Percentiles rank a stretch among this genome's conserved stretches.
Conservation (phyloP, 2,888 invertebrate genomes). For the Anaspis maculata region DNA sequence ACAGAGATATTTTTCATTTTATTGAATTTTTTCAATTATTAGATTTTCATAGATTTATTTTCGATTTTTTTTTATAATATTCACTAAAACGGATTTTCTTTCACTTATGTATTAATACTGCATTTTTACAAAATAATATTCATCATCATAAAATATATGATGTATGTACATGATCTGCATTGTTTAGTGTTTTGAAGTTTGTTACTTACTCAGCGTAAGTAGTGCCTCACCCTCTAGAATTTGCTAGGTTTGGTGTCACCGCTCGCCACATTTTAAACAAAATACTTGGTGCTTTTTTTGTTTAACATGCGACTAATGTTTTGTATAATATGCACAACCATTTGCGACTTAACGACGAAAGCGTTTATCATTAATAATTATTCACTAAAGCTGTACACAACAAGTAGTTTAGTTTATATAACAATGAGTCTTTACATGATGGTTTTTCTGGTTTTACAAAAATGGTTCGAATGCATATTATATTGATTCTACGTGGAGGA, state of each 20-base stretch:
- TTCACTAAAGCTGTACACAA: slow-evolving; percentile 40
- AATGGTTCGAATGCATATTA: slow-evolving; percentile 40
- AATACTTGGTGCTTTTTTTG: too few species aligned
- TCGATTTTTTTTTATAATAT: too few species aligned
- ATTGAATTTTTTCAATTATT: too few species aligned
- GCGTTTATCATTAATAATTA: too few species aligned
- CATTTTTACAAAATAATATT: slow-evolving; percentile 35
- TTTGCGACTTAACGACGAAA: slow-evolving; percentile 36
- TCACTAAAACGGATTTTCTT: too few species aligned
- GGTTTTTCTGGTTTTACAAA: slow-evolving; percentile 31
- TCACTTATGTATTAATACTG: too few species aligned
- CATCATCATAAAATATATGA: slow-evolving; percentile 25
- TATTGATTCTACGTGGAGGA: slow-evolving; percentile 24
- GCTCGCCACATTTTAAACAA: too few species aligned
- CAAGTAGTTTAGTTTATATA: slow-evolving; percentile 23
- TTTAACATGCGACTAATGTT: slow-evolving; percentile 30
- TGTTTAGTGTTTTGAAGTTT: too few species aligned
- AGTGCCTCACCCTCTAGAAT: slow-evolving; percentile 42
- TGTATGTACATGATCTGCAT: slow-evolving; percentile 22
- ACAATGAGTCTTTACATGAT: slow-evolving; percentile 23
- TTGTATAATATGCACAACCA: slow-evolving; percentile 41
- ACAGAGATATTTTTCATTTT: too few species aligned
- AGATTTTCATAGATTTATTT: too few species aligned
- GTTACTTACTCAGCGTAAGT: too few species aligned
- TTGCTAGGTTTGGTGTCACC: slow-evolving; percentile 36